Base-by-base conservation (phyloP, 2,888 invertebrate genomes). In the Pomacea canaliculata region DNA sequence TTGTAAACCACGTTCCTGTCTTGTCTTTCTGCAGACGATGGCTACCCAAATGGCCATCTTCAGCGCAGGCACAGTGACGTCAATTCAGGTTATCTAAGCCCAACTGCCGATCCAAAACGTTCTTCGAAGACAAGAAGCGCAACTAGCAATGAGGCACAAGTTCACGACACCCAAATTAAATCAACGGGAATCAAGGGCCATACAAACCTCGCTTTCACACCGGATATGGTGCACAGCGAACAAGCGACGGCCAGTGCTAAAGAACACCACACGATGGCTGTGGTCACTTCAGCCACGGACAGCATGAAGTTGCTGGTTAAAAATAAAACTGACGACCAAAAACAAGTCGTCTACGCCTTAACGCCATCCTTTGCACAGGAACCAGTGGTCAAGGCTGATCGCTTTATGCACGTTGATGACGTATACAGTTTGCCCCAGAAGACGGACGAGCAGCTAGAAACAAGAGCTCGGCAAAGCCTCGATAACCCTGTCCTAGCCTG, bases 291-390 rank as follows among this genome's bases (percentile, higher is more conserved):
- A 5, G 81, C 81, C n/a, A 82, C 82, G 0, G 82, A 82, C 78
- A 82, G 81, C 72, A 82, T 82, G 80, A 82, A 82, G 66, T 66
- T 82, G 37, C 81, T 80, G 51, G 76, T 78, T 23, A 81, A 80
- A 46, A 82, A 82, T 70, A 80, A 78, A 73, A 82, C 82, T 48
- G 82, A 82, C 63, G 82, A 82, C 70, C 80, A 82, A 75, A 82
- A 82, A 66, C 78, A 75, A 16, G 69, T 65, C 4, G 76, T 73
- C 3, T n/a, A 48, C 46, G n/a, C 70, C n/a, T 48, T 59, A 37
- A 37, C 8, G 4, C 69, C 70, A 3, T n/a, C 66, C 56, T 56
- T 60, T 3, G 62, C 27, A 7, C 59, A 37, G 46, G 19, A 48
- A 23, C 59, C 49, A 9, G 62, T 59, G 65, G 19, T 18, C 7